A percentile compares a stretch with the other conserved stretches of the same genome.
Evolutionary conservation across 2,113 vertebrate species (phyloP).

Genomic region (Garra rufa): DNA sequence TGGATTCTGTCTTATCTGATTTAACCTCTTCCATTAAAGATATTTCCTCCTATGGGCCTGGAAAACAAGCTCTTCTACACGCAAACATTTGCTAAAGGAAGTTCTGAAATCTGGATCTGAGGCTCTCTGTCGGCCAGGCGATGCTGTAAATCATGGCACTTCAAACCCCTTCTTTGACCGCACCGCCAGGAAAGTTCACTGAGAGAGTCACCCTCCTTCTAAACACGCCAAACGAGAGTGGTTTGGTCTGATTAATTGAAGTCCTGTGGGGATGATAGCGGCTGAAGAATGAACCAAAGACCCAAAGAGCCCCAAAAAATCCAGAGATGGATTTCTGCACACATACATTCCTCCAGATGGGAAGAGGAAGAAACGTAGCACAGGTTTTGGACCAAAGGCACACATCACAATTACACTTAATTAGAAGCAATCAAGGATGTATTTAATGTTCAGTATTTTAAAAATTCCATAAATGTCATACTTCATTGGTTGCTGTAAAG

Average conservation of each 20-base stretch:
- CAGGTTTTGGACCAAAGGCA: background rate
- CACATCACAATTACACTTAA: background rate
- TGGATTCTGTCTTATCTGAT: constrained; percentile 53
- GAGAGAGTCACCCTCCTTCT: constrained; percentile 41
- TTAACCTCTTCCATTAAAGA: constrained; percentile 55
- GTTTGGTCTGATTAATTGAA: constrained; percentile 56
- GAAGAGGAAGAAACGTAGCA: background rate
- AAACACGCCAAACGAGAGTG: constrained; percentile 50
- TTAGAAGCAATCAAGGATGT: background rate
- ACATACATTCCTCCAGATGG: constrained; percentile 39
- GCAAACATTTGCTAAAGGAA: constrained; percentile 61
- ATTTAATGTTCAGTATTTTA: background rate
- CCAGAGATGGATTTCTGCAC: constrained; percentile 25
- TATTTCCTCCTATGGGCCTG: constrained; percentile 50
- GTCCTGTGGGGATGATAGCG: constrained; percentile 40
- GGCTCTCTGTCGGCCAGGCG: constrained; percentile 45
- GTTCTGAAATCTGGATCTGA: constrained; percentile 54
- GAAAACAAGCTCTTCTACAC: constrained; percentile 48
- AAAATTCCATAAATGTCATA: background rate
- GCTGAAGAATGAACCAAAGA: constrained; percentile 31
- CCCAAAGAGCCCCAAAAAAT: constrained; percentile 51
- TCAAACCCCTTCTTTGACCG: constrained; percentile 43
- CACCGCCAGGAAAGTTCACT: constrained; percentile 54
- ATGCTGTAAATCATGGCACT: constrained; percentile 58
- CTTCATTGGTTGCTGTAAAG: background rate